Evolutionary conservation across 2,113 vertebrate genomes (phyloP).

Genomic region (Tamias sibiricus): DNA sequence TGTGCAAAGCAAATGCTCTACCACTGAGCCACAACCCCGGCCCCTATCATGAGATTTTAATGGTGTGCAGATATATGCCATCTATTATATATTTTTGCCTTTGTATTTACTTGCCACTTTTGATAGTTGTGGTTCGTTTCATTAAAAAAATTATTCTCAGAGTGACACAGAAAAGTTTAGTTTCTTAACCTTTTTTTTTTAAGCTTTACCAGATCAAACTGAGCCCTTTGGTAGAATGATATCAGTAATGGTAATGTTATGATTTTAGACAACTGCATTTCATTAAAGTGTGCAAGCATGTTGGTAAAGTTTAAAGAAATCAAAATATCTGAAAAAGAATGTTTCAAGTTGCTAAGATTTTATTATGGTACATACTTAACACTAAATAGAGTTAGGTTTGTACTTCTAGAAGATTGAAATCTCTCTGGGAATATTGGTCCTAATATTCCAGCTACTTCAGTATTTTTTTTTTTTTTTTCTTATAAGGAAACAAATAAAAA

Average conservation of each 20-base stretch:
- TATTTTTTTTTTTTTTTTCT: background rate
- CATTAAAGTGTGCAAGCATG: background rate
- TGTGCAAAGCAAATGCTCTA: too few species aligned
- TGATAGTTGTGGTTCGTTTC: conserved; percentile 9
- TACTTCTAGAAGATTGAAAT: conserved; percentile 13
- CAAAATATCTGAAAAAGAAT: conserved; percentile 4
- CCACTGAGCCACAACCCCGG: too few species aligned
- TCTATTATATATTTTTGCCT: background rate
- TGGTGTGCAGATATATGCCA: background rate
- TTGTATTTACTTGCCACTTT: conserved; percentile 26
- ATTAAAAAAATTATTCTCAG: conserved; percentile 9
- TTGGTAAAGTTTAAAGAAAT: conserved; percentile 44
- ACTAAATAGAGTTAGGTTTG: conserved; percentile 14
- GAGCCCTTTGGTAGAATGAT: background rate
- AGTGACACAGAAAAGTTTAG: background rate
- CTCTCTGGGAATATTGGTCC: conserved; percentile 1
- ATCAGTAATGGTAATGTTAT: background rate
- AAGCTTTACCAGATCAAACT: background rate
- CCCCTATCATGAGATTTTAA: background rate
- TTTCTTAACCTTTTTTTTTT: conserved; percentile 31
- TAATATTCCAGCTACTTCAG: background rate
- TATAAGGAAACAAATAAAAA: background rate
- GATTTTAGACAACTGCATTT: conserved; percentile 25
- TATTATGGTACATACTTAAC: background rate
- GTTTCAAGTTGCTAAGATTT: conserved; percentile 5